Conservation (phyloP, 2,113 vertebrate genomes). For the Myocastor coypus region DNA sequence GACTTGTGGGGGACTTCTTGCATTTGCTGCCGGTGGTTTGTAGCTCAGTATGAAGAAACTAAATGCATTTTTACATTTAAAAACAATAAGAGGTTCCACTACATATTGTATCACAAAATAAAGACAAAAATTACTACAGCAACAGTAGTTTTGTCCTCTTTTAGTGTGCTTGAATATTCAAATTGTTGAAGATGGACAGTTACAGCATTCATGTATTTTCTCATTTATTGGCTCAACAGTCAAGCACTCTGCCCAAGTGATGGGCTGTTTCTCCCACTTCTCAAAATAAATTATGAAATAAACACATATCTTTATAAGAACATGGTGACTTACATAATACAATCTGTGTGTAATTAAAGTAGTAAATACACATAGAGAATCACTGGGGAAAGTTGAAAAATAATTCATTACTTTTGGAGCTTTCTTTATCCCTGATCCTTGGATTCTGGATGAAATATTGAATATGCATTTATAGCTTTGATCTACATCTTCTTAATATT, state of each 20-base stretch:
- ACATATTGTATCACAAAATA: neutral
- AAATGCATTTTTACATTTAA: neutral
- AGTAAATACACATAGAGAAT: neutral
- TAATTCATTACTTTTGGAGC: neutral
- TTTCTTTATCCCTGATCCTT: neutral
- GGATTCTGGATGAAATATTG: neutral
- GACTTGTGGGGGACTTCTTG: neutral
- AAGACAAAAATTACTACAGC: neutral
- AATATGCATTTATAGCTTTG: neutral
- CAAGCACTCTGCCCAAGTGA: neutral
- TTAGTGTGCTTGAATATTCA: neutral
- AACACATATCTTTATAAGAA: neutral
- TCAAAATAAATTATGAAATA: conserved; percentile 14
- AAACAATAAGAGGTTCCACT: neutral
- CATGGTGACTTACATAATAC: neutral
- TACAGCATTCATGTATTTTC: neutral
- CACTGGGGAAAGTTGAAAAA: neutral
- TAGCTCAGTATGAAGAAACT: neutral
- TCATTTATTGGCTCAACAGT: neutral
- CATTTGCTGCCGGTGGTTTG: neutral
- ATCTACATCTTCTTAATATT: conserved; percentile 1
- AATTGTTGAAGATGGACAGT: neutral
- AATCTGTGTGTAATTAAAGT: neutral
- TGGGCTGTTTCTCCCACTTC: neutral
- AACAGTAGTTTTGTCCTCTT: neutral